Evolutionary conservation across 2,888 invertebrate species (phyloP), one percentile per base, ranked within the genome.

Genomic region (Scotopteryx bipunctaria): DNA sequence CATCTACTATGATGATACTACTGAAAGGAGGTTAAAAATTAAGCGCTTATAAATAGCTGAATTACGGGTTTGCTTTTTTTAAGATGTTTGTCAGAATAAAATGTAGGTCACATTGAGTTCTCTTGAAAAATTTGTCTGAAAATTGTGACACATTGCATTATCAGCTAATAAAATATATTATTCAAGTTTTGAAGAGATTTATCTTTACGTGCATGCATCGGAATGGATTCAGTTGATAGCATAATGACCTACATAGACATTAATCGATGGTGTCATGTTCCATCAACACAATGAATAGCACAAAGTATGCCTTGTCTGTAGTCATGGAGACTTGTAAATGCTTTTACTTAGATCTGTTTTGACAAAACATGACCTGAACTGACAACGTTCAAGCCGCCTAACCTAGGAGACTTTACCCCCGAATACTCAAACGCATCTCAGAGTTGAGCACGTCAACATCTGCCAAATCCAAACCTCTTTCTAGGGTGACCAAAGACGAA

Each of bases 231-330:
- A 11, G 11, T 36, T 23, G 17, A 13, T 35, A 27, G 17, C 14
- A 35, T 41, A 43, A 43, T 42, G 33, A 5, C 53, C 53, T 27
- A 15, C 40, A 44, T 47, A 31, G 21, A 25, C 23, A 17, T 33
- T 37, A 57, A 55, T 51, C 35, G 41, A 51, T 37, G 36, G 50
- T 41, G 31, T 31, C 23, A 42, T 42, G 13, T 31, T 19, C 15
- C 42, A 35, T 32, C 31, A 36, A 19, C 37, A 27, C 38, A 58
- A 55, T 58, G 42, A 52, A 46, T 16, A 45, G 36, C 40, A 16
- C 42, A 50, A 42, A 49, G 29, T 42, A 36, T 36, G 29, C 13
- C 11, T 13, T 42, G 25, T 16, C 25, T n/a, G n/a, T n/a, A n/a
- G n/a, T n/a, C n/a, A n/a, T n/a, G n/a, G n/a, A n/a, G n/a, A n/a